Percentiles rank a stretch among this genome's conserved stretches.
These are phyloP conservation scores for Pristionchus arcanus DNA, from an alignment of 2,888 invertebrate species.

Conservation along the genomic window DNA sequence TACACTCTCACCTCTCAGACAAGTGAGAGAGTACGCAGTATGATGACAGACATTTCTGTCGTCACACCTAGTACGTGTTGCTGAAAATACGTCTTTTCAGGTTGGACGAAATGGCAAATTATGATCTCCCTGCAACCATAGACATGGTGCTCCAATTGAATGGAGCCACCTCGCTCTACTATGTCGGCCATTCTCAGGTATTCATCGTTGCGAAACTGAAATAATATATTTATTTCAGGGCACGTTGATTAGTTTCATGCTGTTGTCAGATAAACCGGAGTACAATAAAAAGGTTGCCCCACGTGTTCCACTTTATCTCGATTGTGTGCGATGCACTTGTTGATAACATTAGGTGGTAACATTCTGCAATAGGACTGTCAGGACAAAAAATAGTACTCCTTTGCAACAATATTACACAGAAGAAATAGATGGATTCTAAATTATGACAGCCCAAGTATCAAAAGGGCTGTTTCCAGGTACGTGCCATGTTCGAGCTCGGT, in stretches of 20 bases:
- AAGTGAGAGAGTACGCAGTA: too few relatives aligned
- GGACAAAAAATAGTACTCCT: too few relatives aligned
- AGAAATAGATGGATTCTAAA: too few relatives aligned
- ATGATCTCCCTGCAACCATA: neutral
- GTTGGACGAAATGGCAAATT: neutral
- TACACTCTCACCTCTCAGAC: too few relatives aligned
- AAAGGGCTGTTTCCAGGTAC: neutral
- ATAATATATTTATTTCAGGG: neutral
- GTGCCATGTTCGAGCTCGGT: neutral
- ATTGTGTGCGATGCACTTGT: too few relatives aligned
- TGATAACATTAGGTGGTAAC: too few relatives aligned
- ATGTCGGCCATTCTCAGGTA: neutral
- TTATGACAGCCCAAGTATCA: too few relatives aligned
- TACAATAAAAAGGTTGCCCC: neutral
- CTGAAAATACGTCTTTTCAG: neutral
- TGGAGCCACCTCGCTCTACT: neutral
- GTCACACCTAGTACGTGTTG: too few relatives aligned
- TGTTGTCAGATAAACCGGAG: neutral
- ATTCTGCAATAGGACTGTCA: too few relatives aligned
- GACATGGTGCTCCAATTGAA: neutral
- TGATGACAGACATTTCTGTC: too few relatives aligned
- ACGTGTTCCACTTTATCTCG: too few relatives aligned
- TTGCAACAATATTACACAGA: too few relatives aligned
- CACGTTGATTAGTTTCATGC: neutral
- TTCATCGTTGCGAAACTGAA: neutral